Evolutionary conservation across 2,888 invertebrate genomes (phyloP).

Genomic region (Ceraclea dissimilis): DNA sequence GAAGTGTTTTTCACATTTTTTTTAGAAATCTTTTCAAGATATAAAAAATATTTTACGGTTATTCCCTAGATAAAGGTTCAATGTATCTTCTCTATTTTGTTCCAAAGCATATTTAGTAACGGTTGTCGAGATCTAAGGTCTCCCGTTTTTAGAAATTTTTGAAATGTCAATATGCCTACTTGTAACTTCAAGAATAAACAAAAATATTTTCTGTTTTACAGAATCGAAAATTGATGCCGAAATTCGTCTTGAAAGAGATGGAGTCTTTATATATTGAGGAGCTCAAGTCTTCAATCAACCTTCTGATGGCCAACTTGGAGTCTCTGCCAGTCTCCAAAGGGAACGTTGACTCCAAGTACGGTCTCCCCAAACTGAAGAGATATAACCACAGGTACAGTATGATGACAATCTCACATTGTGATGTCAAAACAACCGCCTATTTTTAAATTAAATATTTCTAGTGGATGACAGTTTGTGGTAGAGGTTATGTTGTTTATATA

Average conservation of each 20-base stretch:
- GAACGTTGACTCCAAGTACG: constrained; percentile 94
- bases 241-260: constrained; percentile 99
- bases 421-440: not conserved
- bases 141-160: no score
- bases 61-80: no score
- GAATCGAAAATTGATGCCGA: constrained; percentile 97
- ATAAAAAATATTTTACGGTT: no score
- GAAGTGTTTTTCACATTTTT: no score
- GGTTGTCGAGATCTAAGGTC: no score
- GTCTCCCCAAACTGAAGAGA: constrained; percentile 94
- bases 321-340: constrained; percentile 98
- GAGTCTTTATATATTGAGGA: constrained; percentile 99
- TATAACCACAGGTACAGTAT: constrained; percentile 84
- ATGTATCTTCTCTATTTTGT: no score
- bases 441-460: not conserved
- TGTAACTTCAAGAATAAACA: no score
- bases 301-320: constrained; percentile 98
- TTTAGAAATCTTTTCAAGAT: no score
- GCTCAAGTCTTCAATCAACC: constrained; percentile 93
- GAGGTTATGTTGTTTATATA: not conserved
- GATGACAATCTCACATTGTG: not conserved
- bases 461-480: not conserved
- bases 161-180: no score
- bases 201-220: no score
- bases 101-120: no score